Evolutionary conservation across 2,888 invertebrate species (phyloP), one percentile per base, ranked within the genome.

Genomic region (Nomada fabriciana): DNA sequence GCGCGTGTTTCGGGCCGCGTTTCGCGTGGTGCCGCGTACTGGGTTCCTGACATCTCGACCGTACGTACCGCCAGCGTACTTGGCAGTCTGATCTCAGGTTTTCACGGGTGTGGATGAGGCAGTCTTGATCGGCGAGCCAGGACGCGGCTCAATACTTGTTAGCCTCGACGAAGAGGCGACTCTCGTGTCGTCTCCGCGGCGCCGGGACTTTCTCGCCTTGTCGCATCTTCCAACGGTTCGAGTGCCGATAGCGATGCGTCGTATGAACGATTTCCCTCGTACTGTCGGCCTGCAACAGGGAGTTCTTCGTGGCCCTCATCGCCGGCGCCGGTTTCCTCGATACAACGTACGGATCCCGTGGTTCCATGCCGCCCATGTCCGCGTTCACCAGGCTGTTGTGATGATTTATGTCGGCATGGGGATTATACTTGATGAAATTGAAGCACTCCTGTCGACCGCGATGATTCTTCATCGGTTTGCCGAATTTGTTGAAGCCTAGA

Each of bases 401-500:
- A 89, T 94, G 94, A 93, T 94, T 94, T 91, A 96, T 95, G 93
- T 95, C 95, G 94, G 96, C 95, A 91, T 95, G 95, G 92, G 95
- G 94, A 89, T 95, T 95, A 91, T 95, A 94, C 94, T 95, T 96
- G 94, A 96, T 94, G 94, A 96, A 96, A 88, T 95, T 95, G 94
- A 95, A 94, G 93, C 96, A 96, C 91, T 95, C 95, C 93, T 95
- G 95, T 83, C 94, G 94, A 52, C 94, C 94, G 89, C 86, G 89
- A 53, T 84, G 88, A 75, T 91, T 91, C 84, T 91, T 95, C 90
- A 96, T 94, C 90, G 95, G 96, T 88, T 94, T 91, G 72, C 96
- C 96, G 85, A 94, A 94, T 89, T 94, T 94, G 94, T 96, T 96
- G 95, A 96, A 96, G 88, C 96, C 96, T 91, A 96, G 94, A 94